phyloP scores from a whole-genome alignment of 1,140 invertebrate species.

The Pseudomyrmex gracilis region DNA sequence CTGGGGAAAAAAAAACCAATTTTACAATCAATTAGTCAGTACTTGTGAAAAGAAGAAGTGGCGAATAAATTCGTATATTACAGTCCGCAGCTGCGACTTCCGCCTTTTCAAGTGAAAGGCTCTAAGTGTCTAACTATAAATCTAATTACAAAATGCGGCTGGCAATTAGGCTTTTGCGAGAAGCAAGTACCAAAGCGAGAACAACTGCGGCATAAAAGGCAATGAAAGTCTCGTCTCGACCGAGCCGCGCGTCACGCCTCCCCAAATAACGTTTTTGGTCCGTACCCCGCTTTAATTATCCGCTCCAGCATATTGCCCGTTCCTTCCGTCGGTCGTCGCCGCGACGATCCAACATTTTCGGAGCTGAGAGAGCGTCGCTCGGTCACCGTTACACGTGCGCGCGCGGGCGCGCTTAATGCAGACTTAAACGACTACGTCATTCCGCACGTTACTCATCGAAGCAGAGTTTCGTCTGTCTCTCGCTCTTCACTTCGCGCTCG shows the following conservation, averaged over 20 bases:
- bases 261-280: constrained; percentile 39
- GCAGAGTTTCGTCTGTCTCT: constrained; percentile 45
- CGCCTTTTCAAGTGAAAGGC: not conserved
- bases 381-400: constrained; percentile 35
- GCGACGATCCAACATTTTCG: constrained; percentile 15
- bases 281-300: constrained; percentile 43
- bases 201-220: constrained; percentile 50
- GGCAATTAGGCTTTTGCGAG: constrained; percentile 7
- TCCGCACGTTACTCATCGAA: constrained; percentile 51
- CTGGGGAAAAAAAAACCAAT: too few species aligned
- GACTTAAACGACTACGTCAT: constrained; percentile 53
- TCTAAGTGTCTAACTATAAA: not conserved
- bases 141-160: constrained; percentile 28
- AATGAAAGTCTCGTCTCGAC: constrained; percentile 44
- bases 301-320: not conserved
- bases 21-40: not conserved
- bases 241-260: not conserved
- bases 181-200: constrained; percentile 23
- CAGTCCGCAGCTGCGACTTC: not conserved
- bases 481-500: constrained; percentile 14
- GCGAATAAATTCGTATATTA: not conserved
- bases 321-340: not conserved
- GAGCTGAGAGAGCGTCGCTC: not conserved
- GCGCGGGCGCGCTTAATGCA: constrained; percentile 40
- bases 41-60: not conserved